A percentile compares a stretch with the other conserved stretches of the same genome.
These are phyloP conservation scores for Pangasius larnaudii DNA, from an alignment of 2,797 vertebrate genomes.

Conservation along the genomic window DNA sequence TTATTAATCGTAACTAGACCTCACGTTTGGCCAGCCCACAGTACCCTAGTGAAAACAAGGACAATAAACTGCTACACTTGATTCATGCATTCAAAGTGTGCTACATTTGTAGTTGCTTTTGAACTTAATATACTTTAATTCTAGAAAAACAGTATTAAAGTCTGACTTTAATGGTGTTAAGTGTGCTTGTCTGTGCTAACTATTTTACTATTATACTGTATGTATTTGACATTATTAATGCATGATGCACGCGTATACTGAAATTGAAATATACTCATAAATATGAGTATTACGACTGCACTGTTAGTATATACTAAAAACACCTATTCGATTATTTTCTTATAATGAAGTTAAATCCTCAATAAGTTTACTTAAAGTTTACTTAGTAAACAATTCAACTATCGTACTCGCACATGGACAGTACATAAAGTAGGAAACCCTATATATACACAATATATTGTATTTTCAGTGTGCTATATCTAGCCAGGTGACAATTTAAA, in stretches of 20 bases:
- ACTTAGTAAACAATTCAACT: no score
- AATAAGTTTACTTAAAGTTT: no score
- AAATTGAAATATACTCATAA: not conserved
- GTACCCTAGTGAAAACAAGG: not conserved
- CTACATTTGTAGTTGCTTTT: not conserved
- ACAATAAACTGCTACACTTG: not conserved
- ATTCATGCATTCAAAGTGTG: not conserved
- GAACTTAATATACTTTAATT: not conserved
- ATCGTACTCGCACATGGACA: no score
- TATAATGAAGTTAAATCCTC: no score
- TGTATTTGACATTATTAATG: not conserved
- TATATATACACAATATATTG: not conserved
- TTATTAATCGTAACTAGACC: slow-evolving; percentile 26
- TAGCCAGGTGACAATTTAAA: not conserved
- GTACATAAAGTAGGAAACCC: not conserved
- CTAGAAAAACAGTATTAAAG: not conserved
- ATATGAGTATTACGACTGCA: not conserved
- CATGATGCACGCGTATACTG: not conserved
- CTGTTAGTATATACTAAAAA: not conserved
- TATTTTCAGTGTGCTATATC: not conserved
- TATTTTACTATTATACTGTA: not conserved
- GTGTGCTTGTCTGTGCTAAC: not conserved
- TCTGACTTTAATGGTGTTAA: not conserved
- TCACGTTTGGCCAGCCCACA: not conserved
- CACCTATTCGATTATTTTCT: not conserved